These are phyloP conservation scores for Eristalis pertinax DNA, from an alignment of 2,888 invertebrate genomes.

Conservation along the genomic window DNA sequence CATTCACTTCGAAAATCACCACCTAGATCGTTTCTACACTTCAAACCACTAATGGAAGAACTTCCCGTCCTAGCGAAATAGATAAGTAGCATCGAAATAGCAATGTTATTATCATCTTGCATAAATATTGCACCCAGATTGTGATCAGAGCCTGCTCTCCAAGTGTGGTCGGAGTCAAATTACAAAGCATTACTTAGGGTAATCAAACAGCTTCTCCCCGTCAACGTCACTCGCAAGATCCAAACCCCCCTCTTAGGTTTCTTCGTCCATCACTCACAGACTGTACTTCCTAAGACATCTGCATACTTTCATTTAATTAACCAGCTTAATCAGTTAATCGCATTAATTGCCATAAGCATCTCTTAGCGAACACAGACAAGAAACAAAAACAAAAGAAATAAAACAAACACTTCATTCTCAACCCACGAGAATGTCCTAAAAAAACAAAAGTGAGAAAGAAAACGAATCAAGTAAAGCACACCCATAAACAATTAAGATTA, in stretches of 20 bases:
- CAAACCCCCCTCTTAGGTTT: background rate
- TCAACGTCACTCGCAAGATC: background rate
- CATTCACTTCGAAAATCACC: too few species aligned
- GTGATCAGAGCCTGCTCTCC: too few species aligned
- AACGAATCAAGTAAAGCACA: constrained; percentile 48
- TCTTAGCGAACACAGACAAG: background rate
- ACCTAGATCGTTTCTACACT: too few species aligned
- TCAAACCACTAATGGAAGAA: too few species aligned
- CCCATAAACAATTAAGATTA: constrained; percentile 18
- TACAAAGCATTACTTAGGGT: too few species aligned
- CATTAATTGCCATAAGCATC: background rate
- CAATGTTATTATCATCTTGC: too few species aligned
- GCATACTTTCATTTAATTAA: background rate
- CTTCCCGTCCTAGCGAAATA: too few species aligned
- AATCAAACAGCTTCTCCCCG: too few species aligned
- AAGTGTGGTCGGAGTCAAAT: too few species aligned
- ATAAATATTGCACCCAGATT: too few species aligned
- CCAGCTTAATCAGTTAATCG: background rate
- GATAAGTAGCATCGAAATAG: too few species aligned
- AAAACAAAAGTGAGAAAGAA: constrained; percentile 1
- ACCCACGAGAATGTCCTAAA: background rate
- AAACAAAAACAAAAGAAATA: too few species aligned
- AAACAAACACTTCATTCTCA: background rate
- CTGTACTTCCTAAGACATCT: background rate
- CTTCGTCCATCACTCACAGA: background rate